These are phyloP conservation scores for Zelostemma sp. DNA, from an alignment of 1,140 invertebrate species.

Conservation along the genomic window DNA sequence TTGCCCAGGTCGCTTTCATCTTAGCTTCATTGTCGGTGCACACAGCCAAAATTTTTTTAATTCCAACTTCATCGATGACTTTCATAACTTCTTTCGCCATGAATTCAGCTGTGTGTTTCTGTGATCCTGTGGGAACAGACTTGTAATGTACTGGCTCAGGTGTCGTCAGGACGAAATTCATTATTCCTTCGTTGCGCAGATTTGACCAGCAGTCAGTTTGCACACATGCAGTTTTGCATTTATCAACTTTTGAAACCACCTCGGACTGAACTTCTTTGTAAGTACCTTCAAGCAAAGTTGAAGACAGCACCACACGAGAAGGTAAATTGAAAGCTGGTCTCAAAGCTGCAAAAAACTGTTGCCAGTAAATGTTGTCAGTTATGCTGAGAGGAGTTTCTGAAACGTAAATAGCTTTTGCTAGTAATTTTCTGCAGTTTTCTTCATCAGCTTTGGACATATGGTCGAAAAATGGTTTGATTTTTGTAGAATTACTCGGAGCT, in stretches of 20 bases:
- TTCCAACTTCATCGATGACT: constrained; percentile 24
- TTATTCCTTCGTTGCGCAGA: constrained; percentile 23
- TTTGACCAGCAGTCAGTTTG: constrained; percentile 28
- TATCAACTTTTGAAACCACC: constrained; percentile 2
- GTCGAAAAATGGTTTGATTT: background rate
- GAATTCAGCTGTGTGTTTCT: constrained; percentile 25
- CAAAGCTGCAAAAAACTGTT: constrained; percentile 2
- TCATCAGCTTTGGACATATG: background rate
- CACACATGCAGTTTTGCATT: constrained; percentile 3
- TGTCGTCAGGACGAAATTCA: constrained; percentile 42
- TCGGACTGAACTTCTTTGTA: background rate
- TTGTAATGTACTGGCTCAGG: constrained; percentile 29
- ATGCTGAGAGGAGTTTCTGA: background rate
- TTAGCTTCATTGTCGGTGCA: constrained; percentile 37
- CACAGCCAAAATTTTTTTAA: constrained; percentile 27
- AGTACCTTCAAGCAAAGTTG: constrained; percentile 1
- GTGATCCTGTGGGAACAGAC: constrained; percentile 12
- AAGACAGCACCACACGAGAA: background rate
- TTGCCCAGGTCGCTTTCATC: constrained; percentile 32
- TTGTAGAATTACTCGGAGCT: background rate
- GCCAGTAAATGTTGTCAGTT: background rate
- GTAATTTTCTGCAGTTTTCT: background rate
- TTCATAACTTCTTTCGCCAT: constrained; percentile 21
- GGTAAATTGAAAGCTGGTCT: constrained; percentile 2
- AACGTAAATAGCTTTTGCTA: background rate